These are phyloP conservation scores for Dorcus parallelipipedus DNA, from an alignment of 2,888 invertebrate genomes.

Conservation along the genomic window DNA sequence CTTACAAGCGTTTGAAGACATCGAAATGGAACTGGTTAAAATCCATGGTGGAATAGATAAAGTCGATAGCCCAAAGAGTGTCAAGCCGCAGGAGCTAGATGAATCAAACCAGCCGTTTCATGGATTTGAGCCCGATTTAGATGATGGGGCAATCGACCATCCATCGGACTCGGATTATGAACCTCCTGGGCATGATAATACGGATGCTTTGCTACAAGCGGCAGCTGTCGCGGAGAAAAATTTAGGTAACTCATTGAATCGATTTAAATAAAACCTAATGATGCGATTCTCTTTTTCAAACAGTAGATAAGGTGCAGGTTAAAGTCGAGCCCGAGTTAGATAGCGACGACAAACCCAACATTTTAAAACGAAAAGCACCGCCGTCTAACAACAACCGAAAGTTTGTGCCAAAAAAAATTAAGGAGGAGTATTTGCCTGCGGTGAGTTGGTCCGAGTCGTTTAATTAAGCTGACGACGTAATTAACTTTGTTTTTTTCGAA, in stretches of 20 bases:
- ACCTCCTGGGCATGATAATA: constrained; percentile 28
- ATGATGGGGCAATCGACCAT: constrained; percentile 41
- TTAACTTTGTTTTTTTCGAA: constrained; percentile 6
- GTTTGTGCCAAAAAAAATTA: constrained; percentile 26
- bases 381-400: constrained; percentile 14
- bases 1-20: constrained; percentile 41
- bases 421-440: constrained; percentile 33
- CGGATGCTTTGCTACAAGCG: constrained; percentile 31
- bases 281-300: neutral
- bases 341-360: constrained; percentile 38
- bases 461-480: neutral
- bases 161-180: constrained; percentile 44
- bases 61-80: constrained; percentile 8
- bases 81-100: constrained; percentile 15
- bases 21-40: constrained; percentile 45
- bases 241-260: constrained; percentile 14
- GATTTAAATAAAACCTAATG: neutral
- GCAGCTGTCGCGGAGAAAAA: constrained; percentile 35
- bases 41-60: constrained; percentile 35
- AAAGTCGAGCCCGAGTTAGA: constrained; percentile 34
- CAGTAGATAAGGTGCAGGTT: constrained; percentile 25
- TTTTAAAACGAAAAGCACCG: constrained; percentile 35
- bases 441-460: constrained; percentile 20
- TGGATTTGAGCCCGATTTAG: constrained; percentile 32
- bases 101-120: constrained; percentile 24